These are phyloP conservation scores for Uropsilus gracilis DNA, from an alignment of 2,113 vertebrate genomes.

Conservation along the genomic window DNA sequence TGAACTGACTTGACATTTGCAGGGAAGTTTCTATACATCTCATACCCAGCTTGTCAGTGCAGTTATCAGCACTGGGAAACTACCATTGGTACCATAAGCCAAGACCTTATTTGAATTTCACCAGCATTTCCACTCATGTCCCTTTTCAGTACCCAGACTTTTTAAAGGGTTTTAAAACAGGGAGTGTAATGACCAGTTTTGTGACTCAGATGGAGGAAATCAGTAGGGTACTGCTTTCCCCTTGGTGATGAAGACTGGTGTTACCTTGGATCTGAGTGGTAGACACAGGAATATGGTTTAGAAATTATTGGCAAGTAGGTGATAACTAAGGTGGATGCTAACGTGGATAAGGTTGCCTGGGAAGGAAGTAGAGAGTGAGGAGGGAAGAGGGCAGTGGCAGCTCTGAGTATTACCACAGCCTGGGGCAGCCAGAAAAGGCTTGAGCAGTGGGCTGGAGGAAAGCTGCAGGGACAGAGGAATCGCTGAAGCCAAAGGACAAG, in stretches of 20 bases:
- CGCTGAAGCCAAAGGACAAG: neutral
- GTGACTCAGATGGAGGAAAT: neutral
- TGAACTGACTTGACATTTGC: neutral
- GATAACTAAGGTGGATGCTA: neutral
- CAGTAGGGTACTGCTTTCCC: neutral
- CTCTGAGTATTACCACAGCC: neutral
- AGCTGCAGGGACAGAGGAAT: neutral
- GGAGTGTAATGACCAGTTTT: neutral
- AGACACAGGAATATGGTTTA: neutral
- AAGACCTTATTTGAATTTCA: constrained; percentile 17
- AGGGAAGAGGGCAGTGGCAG: neutral
- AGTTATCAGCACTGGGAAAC: neutral
- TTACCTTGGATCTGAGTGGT: neutral
- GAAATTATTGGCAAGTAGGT: neutral
- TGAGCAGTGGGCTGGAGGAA: neutral
- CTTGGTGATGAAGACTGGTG: neutral
- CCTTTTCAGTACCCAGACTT: neutral
- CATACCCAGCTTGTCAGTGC: neutral
- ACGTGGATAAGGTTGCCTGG: neutral
- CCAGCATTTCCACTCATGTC: neutral
- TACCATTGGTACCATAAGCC: neutral
- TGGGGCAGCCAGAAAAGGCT: neutral
- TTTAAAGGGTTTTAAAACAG: constrained; percentile 17
- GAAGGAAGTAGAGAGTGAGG: neutral
- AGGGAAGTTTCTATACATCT: neutral